Evolutionary conservation across 2,113 vertebrate genomes (phyloP).

Genomic region (Herpailurus yagouaroundi): DNA sequence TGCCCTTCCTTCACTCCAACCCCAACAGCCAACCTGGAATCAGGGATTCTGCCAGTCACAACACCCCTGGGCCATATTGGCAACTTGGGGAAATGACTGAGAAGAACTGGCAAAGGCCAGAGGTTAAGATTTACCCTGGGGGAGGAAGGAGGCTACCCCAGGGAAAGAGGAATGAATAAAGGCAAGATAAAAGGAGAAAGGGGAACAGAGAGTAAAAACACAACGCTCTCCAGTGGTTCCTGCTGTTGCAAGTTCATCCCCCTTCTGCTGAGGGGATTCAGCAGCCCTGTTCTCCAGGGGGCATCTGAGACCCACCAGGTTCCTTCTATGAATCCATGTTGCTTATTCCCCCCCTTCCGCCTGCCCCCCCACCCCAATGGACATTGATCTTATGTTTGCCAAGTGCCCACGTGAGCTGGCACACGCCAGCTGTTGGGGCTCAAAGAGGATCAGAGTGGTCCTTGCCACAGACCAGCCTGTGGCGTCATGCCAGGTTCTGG

Average conservation of each 20-base stretch:
- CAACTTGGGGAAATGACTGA: background rate
- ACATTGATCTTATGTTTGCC: background rate
- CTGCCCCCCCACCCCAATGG: no score
- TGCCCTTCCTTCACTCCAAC: background rate
- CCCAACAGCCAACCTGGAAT: background rate
- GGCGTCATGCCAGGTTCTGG: no score
- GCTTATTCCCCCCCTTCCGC: background rate
- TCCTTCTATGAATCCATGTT: background rate
- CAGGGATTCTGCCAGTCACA: background rate
- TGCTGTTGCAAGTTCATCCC: background rate
- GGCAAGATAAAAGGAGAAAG: background rate
- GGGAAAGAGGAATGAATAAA: background rate
- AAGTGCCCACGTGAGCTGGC: background rate
- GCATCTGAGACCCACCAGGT: background rate
- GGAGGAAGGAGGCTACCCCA: background rate
- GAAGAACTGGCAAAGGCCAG: background rate
- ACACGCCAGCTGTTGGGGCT: background rate
- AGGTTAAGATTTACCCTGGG: background rate
- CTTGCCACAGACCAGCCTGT: no score
- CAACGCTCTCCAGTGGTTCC: background rate
- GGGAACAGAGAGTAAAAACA: accelerated
- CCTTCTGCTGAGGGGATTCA: background rate
- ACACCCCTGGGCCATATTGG: no score
- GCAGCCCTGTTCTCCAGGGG: background rate
- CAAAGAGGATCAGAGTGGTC: background rate